Evolutionary conservation across 2,113 vertebrate genomes (phyloP), one percentile per base, ranked within the genome.

Genomic region (Cheilinus undulatus): DNA sequence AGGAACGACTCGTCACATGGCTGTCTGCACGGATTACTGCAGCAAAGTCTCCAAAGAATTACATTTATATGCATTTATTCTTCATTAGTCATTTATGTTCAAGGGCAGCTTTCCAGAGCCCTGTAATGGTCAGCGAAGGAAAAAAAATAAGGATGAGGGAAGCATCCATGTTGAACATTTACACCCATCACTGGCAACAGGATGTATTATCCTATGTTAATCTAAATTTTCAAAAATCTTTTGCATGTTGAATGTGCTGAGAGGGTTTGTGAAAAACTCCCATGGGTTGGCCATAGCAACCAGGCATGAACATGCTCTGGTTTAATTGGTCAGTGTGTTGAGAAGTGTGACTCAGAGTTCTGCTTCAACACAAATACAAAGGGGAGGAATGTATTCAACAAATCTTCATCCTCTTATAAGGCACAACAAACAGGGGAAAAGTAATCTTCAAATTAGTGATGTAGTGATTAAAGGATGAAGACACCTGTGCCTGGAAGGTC

Each of bases 11-110:
- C 74, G 54, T 73, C 67, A 73, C 67, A 63, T 66, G 17, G 51
- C 54, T 59, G 46, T 67, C 49, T 82, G 49, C 67, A 59, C 66
- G 28, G 34, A 88, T 79, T 56, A 75, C 53, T 61, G 52, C 60
- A 60, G 11, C 8, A 26, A 32, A 40, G 26, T 72, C 51, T 64
- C 50, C 53, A 34, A 54, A 23, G 69, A 85, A 80, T 80, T 82
- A 61, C 73, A 82, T 84, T 83, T 69, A 63, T 76, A 73, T 78
- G 64, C 56, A 85, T 87, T 72, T 78, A 78, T 76, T 87, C 73
- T 73, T 87, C 70, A 84, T 84, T 78, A 78, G 54, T 6, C 11
- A 69, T 76, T 76, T 80, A 69, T 78, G 70, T 80, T 76, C 69
- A 79, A 83, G 77, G 56, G 28, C 80, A 76, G 23, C 8, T 9